Evolutionary conservation across 1,140 invertebrate species (phyloP), one percentile per base, ranked within the genome.

Genomic region (Drosophila mayri): DNA sequence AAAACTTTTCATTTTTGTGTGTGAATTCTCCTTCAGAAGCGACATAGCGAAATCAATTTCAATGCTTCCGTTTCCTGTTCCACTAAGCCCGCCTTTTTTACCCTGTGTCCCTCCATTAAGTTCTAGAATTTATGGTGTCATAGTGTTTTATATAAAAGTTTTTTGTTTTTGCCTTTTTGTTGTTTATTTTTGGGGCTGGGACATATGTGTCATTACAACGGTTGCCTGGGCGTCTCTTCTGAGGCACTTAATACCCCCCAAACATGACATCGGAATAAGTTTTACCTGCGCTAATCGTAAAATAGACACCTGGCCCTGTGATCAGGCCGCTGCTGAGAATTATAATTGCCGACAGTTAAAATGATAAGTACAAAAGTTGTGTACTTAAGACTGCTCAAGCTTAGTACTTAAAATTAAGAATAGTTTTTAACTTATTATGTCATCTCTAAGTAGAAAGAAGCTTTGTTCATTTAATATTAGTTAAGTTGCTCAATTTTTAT

Each of bases 11-110:
- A 59, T 43, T 76, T 60, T 64, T 81, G 44, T 71, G 64, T 75
- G 64, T 82, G 80, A 81, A 81, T 81, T 76, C 74, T 83, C 62
- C 80, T 88, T 77, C 62, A 66, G 58, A 70, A 73, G 68, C 70
- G 81, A 87, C 85, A 90, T 85, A 78, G 81, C 81, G 81, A 88
- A 88, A 90, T 88, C 84, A 88, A 88, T 88, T 88, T 90, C 77
- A 52, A 68, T 74, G 74, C 66, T 88, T 88, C 84, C 84, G 80
- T 78, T 64, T 65, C 55, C 63, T 57, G 52, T 71, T 46, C 62
- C 12, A 35, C 49, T 25, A 28, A 47, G 30, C 25, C 62, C 52
- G 65, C 79, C 32, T 46, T 71, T 59, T 76, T 49, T 49, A 10
- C 28, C n/a, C n/a, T 28, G 4, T 18, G 30, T 50, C 58, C 14